phyloP scores from a whole-genome alignment of 1,140 invertebrate species.

The Agrypnia vestita region DNA sequence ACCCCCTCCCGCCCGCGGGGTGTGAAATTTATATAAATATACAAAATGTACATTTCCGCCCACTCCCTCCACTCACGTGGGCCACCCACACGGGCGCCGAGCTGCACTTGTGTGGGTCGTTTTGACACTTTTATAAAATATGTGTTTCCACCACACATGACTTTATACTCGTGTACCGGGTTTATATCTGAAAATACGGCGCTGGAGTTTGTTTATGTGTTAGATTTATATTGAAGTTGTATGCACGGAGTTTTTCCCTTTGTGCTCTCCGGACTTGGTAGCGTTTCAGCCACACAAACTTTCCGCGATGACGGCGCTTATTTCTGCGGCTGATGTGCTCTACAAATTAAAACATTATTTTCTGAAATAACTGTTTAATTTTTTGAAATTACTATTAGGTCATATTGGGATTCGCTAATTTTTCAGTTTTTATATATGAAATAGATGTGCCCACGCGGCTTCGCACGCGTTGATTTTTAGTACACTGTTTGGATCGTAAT shows the following conservation, averaged over 20 bases:
- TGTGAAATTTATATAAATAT: conserved; percentile 59
- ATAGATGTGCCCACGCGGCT: too few relatives aligned
- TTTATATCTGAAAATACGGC: conserved; percentile 26
- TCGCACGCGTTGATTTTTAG: too few relatives aligned
- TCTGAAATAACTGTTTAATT: too few relatives aligned
- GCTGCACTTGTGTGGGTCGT: conserved; percentile 40
- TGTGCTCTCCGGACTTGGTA: background rate
- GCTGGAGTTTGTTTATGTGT: conserved; percentile 17
- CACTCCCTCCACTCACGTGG: background rate
- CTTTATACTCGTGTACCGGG: background rate
- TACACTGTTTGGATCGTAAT: too few relatives aligned
- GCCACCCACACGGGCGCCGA: background rate
- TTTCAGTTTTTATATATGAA: too few relatives aligned
- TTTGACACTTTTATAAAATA: conserved; percentile 52
- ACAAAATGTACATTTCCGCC: conserved; percentile 53
- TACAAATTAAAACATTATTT: too few relatives aligned
- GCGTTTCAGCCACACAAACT: background rate
- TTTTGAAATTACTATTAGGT: too few relatives aligned
- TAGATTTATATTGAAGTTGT: conserved; percentile 11
- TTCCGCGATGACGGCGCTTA: too few relatives aligned
- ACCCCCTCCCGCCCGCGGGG: conserved; percentile 13
- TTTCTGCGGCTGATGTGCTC: too few relatives aligned
- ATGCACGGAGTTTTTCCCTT: conserved; percentile 24
- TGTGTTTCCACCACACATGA: conserved; percentile 29
- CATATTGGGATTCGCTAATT: too few relatives aligned